Conservation (phyloP, 1,140 invertebrate genomes). For the Drosophila sproati region DNA sequence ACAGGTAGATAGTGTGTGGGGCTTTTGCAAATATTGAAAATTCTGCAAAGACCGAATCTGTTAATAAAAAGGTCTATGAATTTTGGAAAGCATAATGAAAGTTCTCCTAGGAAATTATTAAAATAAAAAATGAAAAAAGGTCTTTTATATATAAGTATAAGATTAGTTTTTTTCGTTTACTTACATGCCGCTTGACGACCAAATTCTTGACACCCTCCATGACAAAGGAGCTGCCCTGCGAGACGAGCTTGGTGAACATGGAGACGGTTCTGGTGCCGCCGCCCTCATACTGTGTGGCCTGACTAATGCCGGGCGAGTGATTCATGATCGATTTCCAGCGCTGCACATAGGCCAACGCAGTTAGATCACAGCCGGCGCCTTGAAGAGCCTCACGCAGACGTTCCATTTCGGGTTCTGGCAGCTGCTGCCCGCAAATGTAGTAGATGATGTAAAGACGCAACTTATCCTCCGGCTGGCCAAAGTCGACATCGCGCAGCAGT, state of each 20-base stretch:
- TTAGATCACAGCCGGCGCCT: constrained; percentile 93
- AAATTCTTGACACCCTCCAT: constrained; percentile 99
- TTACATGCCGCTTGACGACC: constrained; percentile 98
- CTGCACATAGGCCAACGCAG: constrained; percentile 93
- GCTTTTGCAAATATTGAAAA: too few relatives aligned
- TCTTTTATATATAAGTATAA: too few relatives aligned
- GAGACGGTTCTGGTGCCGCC: constrained; percentile 98
- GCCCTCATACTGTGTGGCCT: constrained; percentile 92
- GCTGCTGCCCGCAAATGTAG: constrained; percentile 92
- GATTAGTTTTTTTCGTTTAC: constrained; percentile 63
- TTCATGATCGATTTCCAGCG: constrained; percentile 90
- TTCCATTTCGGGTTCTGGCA: constrained; percentile 93
- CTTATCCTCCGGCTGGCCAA: constrained; percentile 96
- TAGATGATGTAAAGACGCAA: constrained; percentile 97
- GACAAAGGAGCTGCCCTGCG: constrained; percentile 98
- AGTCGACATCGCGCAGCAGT: constrained; percentile 93
- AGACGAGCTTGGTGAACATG: constrained; percentile 99
- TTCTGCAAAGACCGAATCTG: too few relatives aligned
- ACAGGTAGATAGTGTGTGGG: too few relatives aligned
- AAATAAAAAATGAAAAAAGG: too few relatives aligned
- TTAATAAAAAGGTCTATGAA: too few relatives aligned
- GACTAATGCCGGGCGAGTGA: constrained; percentile 66
- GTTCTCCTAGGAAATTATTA: too few relatives aligned
- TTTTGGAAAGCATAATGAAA: too few relatives aligned
- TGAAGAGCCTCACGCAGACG: constrained; percentile 92